phyloP scores from a whole-genome alignment of 2,797 vertebrate genomes.

The Anableps anableps region DNA sequence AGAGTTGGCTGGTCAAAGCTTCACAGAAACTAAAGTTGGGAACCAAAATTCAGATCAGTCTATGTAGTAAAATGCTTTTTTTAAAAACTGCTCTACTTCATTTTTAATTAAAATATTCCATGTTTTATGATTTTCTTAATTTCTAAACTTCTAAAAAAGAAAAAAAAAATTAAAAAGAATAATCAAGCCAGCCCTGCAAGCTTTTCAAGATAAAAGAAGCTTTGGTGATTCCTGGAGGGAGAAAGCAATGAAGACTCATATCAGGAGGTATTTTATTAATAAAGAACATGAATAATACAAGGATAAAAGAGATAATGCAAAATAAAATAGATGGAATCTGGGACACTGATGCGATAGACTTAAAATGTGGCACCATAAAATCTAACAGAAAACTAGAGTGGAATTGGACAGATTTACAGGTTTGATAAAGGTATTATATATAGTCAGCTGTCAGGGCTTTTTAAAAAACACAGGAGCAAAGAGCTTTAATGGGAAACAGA shows the following conservation, averaged over 20 bases:
- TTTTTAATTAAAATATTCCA: not conserved
- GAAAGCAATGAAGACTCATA: slow-evolving; percentile 35
- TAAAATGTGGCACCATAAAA: slow-evolving; percentile 11
- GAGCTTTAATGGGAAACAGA: slow-evolving; percentile 39
- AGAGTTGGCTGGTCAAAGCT: not conserved
- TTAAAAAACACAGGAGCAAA: slow-evolving; percentile 22
- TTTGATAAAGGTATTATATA: slow-evolving; percentile 31
- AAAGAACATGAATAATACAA: slow-evolving; percentile 64
- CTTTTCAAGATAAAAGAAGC: slow-evolving; percentile 32
- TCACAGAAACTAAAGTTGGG: not conserved
- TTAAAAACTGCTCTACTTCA: not conserved
- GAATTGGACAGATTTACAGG: slow-evolving; percentile 42
- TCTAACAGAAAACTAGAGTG: slow-evolving; percentile 25
- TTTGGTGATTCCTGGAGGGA: slow-evolving; percentile 47
- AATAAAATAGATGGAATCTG: slow-evolving; percentile 59
- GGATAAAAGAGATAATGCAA: slow-evolving; percentile 49
- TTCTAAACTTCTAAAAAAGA: slow-evolving; percentile 18
- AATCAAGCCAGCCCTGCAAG: slow-evolving; percentile 2
- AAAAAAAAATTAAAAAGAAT: slow-evolving; percentile 25
- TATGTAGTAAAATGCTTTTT: not conserved
- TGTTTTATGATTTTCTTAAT: slow-evolving; percentile 5
- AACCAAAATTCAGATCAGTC: not conserved
- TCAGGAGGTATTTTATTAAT: slow-evolving; percentile 67
- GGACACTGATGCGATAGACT: slow-evolving; percentile 19
- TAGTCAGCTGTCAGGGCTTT: slow-evolving; percentile 2